phyloP scores from a whole-genome alignment of 2,797 vertebrate genomes.

The Lepidocolaptes lacrymiger region DNA sequence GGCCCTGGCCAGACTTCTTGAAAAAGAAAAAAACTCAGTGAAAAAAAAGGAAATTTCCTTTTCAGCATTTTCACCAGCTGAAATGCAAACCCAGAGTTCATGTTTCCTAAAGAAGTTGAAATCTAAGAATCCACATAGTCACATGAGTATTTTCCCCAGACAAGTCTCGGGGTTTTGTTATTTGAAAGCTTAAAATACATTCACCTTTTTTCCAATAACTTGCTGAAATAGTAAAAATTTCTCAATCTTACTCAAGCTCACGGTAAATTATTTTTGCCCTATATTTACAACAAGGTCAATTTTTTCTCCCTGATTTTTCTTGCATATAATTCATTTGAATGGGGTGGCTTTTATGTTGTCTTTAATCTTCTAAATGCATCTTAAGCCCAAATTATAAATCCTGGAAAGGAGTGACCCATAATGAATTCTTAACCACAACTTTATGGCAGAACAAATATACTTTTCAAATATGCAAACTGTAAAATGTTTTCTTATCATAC shows the following conservation, averaged over 20 bases:
- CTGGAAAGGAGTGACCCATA: constrained; percentile 45
- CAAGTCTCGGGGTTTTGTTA: not conserved
- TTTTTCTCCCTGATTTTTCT: constrained; percentile 14
- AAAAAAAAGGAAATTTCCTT: not conserved
- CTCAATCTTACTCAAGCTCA: not conserved
- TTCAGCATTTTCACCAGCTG: not conserved
- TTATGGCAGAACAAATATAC: constrained; percentile 53
- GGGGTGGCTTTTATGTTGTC: constrained; percentile 11
- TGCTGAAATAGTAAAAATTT: not conserved
- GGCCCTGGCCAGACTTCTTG: not conserved
- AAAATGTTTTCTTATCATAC: constrained; percentile 72
- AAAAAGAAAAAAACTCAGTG: not conserved
- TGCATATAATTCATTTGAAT: constrained; percentile 38
- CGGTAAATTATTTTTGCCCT: constrained; percentile 17
- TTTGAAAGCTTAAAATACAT: not conserved
- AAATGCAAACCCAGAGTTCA: not conserved
- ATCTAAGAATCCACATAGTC: not conserved
- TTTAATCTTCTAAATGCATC: constrained; percentile 50
- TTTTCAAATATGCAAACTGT: constrained; percentile 58
- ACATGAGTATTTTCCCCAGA: not conserved
- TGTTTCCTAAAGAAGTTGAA: not conserved
- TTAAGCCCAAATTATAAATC: constrained; percentile 53
- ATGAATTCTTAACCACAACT: constrained; percentile 41
- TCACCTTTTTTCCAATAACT: not conserved
- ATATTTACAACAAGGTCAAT: constrained; percentile 31